Conservation (phyloP, 1,140 invertebrate species). For the Drosophila sulfurigaster region DNA sequence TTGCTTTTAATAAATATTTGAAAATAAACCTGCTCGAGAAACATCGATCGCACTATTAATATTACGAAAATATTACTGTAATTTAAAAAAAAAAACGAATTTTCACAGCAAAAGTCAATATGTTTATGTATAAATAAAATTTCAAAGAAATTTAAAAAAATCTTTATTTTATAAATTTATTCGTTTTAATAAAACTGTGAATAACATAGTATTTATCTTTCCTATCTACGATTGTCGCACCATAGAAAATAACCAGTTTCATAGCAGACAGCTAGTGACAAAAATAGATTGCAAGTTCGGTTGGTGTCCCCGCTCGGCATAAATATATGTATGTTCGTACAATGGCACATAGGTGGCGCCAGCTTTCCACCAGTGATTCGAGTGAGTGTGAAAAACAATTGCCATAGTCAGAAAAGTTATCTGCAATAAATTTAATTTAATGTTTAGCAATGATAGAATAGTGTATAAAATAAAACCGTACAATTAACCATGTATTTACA, state of each 20-base stretch:
- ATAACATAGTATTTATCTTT: too few species aligned
- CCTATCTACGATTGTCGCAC: too few species aligned
- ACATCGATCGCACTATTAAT: too few species aligned
- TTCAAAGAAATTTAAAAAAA: too few species aligned
- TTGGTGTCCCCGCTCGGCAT: not conserved
- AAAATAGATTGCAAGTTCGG: not conserved
- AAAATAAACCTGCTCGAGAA: not conserved
- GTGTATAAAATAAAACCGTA: too few species aligned
- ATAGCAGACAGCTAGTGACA: not conserved
- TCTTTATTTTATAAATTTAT: too few species aligned
- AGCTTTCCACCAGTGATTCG: not conserved
- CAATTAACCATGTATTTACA: too few species aligned
- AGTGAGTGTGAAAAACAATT: not conserved
- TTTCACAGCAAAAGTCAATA: too few species aligned
- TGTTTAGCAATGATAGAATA: not conserved
- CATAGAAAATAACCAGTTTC: not conserved
- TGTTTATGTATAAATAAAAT: too few species aligned
- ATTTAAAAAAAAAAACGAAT: too few species aligned
- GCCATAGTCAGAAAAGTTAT: not conserved
- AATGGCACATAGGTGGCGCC: constrained; percentile 6
- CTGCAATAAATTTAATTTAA: not conserved
- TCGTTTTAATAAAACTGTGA: too few species aligned
- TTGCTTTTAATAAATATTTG: constrained; percentile 1
- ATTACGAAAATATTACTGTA: too few species aligned
- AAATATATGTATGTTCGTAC: not conserved